These are phyloP conservation scores for Isichthys henryi DNA, from an alignment of 2,113 vertebrate genomes.

Conservation along the genomic window DNA sequence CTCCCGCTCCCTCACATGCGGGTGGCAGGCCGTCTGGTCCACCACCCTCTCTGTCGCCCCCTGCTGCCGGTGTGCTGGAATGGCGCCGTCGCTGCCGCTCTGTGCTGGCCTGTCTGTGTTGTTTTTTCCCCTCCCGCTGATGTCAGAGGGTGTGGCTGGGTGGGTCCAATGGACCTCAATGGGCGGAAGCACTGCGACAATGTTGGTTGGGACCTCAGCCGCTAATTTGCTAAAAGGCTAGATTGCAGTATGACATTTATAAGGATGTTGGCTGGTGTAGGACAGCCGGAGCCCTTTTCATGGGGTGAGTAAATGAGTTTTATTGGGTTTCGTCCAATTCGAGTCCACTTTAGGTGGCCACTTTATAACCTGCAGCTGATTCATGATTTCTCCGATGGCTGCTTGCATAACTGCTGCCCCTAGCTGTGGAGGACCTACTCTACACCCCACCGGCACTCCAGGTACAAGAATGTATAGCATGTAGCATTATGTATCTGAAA, in stretches of 20 bases:
- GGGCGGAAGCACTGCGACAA: background rate
- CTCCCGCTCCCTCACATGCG: background rate
- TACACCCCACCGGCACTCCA: slow-evolving; percentile 70
- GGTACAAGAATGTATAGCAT: slow-evolving; percentile 47
- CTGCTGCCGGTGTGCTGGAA: slow-evolving; percentile 22
- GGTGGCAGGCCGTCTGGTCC: background rate
- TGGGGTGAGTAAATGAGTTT: background rate
- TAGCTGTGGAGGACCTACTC: slow-evolving; percentile 74
- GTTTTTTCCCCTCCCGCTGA: slow-evolving; percentile 22
- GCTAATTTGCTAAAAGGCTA: background rate
- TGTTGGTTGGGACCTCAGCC: background rate
- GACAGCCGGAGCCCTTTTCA: background rate
- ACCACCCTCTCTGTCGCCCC: slow-evolving; percentile 10
- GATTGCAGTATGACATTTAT: background rate
- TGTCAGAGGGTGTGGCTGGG: slow-evolving; percentile 14
- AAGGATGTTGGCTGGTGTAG: background rate
- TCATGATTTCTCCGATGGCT: slow-evolving; percentile 77
- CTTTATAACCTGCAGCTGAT: slow-evolving; percentile 81
- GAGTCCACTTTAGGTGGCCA: background rate
- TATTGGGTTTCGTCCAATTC: background rate
- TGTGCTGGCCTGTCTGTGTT: slow-evolving; percentile 1
- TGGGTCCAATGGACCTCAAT: background rate
- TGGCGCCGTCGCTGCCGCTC: slow-evolving; percentile 30
- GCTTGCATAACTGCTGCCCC: slow-evolving; percentile 71
- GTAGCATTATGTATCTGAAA: background rate